Percentiles rank a stretch among this genome's conserved stretches.
Conservation (phyloP, 2,797 vertebrate genomes). For the Pyrocephalus nanus region DNA sequence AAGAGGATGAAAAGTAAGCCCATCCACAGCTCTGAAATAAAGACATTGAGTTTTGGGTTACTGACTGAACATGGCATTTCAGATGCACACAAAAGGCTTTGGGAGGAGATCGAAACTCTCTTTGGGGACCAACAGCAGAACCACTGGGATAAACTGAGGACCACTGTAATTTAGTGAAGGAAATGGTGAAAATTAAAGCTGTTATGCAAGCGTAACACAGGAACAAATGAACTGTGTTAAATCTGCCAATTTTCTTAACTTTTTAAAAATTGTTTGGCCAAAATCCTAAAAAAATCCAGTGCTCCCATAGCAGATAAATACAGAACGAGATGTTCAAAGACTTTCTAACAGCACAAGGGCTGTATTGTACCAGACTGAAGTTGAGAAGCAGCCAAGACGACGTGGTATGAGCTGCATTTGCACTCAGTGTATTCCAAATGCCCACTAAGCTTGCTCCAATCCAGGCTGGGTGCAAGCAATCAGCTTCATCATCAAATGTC, state of each 20-base stretch:
- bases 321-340: slow-evolving; percentile 44
- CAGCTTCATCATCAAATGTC: slow-evolving; percentile 10
- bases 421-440: background rate
- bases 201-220: slow-evolving; percentile 9
- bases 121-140: slow-evolving; percentile 3
- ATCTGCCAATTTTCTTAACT: slow-evolving; percentile 42
- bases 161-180: slow-evolving; percentile 28
- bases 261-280: slow-evolving; percentile 28
- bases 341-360: slow-evolving; percentile 43
- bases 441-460: slow-evolving; percentile 25
- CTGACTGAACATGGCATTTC: slow-evolving; percentile 29
- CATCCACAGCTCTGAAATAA: background rate
- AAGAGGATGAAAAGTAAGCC: slow-evolving; percentile 6
- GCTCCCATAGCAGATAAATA: slow-evolving; percentile 18
- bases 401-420: slow-evolving; percentile 9
- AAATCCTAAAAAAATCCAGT: slow-evolving; percentile 41
- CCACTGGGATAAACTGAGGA: slow-evolving; percentile 33
- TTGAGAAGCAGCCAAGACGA: slow-evolving; percentile 51
- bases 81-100: slow-evolving; percentile 10
- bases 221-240: slow-evolving; percentile 53
- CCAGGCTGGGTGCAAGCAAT: slow-evolving; percentile 38
- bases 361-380: slow-evolving; percentile 33
- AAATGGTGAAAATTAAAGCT: slow-evolving; percentile 41
- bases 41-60: slow-evolving; percentile 5
- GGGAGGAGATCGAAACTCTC: background rate